Conservation (phyloP, 2,113 vertebrate genomes). For the Psilopsiagon aurifrons region DNA sequence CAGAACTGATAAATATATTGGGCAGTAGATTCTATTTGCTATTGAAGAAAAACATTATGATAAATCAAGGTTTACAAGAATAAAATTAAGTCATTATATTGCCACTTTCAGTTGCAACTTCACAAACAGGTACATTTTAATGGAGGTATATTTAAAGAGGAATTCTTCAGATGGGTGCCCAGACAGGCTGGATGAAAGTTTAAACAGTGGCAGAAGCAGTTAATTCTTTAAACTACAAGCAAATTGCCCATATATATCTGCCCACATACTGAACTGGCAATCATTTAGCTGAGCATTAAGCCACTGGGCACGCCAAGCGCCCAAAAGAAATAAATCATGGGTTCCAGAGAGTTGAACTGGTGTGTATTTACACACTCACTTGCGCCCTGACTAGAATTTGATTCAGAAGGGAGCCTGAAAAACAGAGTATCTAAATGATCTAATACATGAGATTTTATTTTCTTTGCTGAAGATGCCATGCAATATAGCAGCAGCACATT, state of each 20-base stretch:
- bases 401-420: neutral
- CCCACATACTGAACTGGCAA: neutral
- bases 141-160: neutral
- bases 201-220: neutral
- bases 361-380: neutral
- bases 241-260: neutral
- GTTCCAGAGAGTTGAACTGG: neutral
- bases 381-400: neutral
- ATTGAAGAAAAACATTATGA: fast-evolving
- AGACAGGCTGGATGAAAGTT: neutral
- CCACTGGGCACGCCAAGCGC: neutral
- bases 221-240: neutral
- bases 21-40: neutral
- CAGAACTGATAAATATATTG: neutral
- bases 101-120: neutral
- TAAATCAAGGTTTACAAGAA: neutral
- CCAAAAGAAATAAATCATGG: neutral
- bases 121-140: neutral
- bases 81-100: neutral
- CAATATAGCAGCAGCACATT: neutral
- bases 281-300: neutral
- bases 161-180: neutral
- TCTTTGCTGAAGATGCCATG: neutral
- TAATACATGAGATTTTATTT: neutral
- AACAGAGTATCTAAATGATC: neutral